Conservation (phyloP, 2,888 invertebrate species). For the Sphecodes monilicornis region DNA sequence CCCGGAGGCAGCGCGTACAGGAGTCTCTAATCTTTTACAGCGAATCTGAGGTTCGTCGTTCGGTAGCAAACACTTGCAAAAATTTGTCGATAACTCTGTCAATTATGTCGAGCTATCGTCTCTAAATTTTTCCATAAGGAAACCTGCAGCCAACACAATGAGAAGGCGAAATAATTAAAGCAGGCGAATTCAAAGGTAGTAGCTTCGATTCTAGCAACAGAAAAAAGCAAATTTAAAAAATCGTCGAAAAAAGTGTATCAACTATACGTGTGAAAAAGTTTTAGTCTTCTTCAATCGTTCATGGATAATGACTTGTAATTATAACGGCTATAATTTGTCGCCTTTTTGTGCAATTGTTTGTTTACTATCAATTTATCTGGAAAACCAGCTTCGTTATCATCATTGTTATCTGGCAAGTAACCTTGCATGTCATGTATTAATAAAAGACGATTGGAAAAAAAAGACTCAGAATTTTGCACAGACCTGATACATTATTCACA, state of each 20-base stretch:
- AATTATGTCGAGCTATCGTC: neutral
- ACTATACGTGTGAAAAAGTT: neutral
- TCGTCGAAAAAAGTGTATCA: too few relatives aligned
- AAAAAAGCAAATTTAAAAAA: neutral
- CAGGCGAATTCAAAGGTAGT: neutral
- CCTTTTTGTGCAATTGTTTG: neutral
- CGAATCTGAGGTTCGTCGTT: neutral
- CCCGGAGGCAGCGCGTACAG: slow-evolving; percentile 12
- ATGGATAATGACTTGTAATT: neutral
- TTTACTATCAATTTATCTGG: too few relatives aligned
- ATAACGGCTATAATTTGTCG: neutral
- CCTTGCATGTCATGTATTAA: too few relatives aligned
- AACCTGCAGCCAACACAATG: neutral
- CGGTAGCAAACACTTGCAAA: neutral
- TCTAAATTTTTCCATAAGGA: too few relatives aligned
- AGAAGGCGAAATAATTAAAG: neutral
- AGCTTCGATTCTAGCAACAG: neutral
- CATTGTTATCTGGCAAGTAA: too few relatives aligned
- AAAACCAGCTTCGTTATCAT: too few relatives aligned
- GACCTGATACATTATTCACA: neutral
- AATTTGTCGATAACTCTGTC: slow-evolving; percentile 3
- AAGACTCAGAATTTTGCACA: neutral
- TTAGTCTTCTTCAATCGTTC: neutral
- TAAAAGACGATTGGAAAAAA: neutral
- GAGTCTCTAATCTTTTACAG: slow-evolving; percentile 33